Evolutionary conservation across 2,113 vertebrate species (phyloP).

Genomic region (Caranx ignobilis): DNA sequence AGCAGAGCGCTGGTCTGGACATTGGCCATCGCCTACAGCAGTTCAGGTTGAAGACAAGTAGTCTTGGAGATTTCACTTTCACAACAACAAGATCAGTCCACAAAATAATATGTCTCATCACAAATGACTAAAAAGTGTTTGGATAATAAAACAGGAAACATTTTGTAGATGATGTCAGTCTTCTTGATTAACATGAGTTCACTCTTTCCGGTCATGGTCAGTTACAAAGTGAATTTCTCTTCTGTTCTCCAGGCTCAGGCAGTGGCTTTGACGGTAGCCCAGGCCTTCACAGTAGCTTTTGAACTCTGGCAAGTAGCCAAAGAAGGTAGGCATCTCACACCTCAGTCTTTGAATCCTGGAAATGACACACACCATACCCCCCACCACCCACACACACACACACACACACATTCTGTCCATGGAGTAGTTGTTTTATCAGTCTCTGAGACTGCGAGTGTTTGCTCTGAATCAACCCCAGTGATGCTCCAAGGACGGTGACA

Average conservation of each 20-base stretch:
- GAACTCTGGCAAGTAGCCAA: constrained; percentile 94
- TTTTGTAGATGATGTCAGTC: background rate
- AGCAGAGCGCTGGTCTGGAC: constrained; percentile 7
- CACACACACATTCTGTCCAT: background rate
- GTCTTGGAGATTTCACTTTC: no score
- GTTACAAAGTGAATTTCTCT: background rate
- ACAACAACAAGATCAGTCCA: background rate
- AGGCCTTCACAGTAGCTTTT: constrained; percentile 95
- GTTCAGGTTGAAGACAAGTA: constrained; percentile 32
- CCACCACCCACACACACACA: background rate
- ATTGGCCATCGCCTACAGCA: constrained; percentile 21
- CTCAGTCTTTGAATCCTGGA: background rate
- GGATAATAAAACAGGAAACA: background rate
- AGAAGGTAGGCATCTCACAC: constrained; percentile 86
- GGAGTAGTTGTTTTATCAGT: constrained; percentile 26
- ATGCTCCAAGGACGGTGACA: background rate
- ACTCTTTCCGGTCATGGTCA: background rate
- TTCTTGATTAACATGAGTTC: background rate
- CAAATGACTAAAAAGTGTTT: no score
- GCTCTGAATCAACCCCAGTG: background rate
- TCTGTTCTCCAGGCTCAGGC: constrained; percentile 90
- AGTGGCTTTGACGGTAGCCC: constrained; percentile 94
- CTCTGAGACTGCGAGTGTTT: constrained; percentile 1
- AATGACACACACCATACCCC: background rate
- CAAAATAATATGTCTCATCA: background rate